A percentile compares a stretch with the other conserved stretches of the same genome.
Conservation (phyloP, 2,888 invertebrate species). For the Lasioglossum vierecki region DNA sequence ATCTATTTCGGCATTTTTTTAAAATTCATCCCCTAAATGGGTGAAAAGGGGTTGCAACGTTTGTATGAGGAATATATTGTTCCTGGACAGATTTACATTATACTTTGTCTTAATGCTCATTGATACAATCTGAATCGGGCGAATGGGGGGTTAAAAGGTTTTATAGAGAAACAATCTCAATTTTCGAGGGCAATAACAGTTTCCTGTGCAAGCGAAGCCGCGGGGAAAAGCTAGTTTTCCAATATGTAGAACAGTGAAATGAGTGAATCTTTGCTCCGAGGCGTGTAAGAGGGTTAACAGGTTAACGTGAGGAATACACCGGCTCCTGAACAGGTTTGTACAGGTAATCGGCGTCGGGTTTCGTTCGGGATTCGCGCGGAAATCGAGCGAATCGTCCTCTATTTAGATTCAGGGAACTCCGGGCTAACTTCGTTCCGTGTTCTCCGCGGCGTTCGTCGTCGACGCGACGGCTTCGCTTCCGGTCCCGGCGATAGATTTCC, state of each 20-base stretch:
- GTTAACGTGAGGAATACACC: not conserved
- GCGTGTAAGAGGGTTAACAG: not conserved
- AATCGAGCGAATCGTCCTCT: conserved; percentile 63
- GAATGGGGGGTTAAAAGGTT: too few relatives aligned
- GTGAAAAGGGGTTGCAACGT: too few relatives aligned
- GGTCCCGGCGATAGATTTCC: conserved; percentile 66
- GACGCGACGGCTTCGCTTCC: conserved; percentile 35
- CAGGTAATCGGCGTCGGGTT: conserved; percentile 26
- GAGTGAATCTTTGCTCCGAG: not conserved
- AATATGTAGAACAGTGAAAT: not conserved
- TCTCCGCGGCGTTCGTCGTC: conserved; percentile 41
- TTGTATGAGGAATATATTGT: too few relatives aligned
- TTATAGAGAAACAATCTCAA: too few relatives aligned
- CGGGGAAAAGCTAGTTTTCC: too few relatives aligned
- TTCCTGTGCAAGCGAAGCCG: too few relatives aligned
- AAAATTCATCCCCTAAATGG: too few relatives aligned
- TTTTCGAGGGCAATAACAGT: too few relatives aligned
- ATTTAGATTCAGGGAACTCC: conserved; percentile 53
- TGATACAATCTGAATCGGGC: too few relatives aligned
- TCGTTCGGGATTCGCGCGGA: conserved; percentile 34
- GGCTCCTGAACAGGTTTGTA: not conserved
- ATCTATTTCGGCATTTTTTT: too few relatives aligned
- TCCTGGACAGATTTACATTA: too few relatives aligned
- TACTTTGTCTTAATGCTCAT: too few relatives aligned
- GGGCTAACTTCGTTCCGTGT: conserved; percentile 64